Evolutionary conservation across 1,140 invertebrate genomes (phyloP).

Genomic region (Dendrolimus punctatus): DNA sequence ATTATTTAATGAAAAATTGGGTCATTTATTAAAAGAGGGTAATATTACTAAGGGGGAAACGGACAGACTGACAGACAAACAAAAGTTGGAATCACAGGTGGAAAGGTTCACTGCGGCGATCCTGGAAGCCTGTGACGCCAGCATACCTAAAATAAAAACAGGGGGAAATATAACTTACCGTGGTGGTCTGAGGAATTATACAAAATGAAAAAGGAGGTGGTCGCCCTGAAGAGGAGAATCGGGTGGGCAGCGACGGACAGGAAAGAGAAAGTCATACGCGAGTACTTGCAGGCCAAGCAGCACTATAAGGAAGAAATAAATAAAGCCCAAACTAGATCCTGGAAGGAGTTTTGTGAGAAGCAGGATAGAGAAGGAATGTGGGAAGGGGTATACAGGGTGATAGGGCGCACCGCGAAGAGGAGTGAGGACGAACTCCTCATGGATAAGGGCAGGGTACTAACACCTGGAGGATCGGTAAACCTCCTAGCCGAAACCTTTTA

Average conservation of each 20-base stretch:
- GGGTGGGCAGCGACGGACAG: constrained; percentile 6
- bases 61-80: constrained; percentile 6
- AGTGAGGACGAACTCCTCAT: constrained; percentile 7
- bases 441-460: background rate
- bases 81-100: constrained; percentile 5
- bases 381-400: constrained; percentile 5
- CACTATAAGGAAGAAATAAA: constrained; percentile 6
- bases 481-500: constrained; percentile 14
- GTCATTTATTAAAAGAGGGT: background rate
- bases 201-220: constrained; percentile 4
- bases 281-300: constrained; percentile 11
- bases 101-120: constrained; percentile 3
- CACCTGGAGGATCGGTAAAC: constrained; percentile 6
- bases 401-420: constrained; percentile 8
- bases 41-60: constrained; percentile 4
- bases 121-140: constrained; percentile 2
- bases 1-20: constrained; percentile 10
- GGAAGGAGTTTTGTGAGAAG: constrained; percentile 13
- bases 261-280: constrained; percentile 3
- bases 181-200: constrained; percentile 16
- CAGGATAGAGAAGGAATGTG: background rate
- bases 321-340: constrained; percentile 4
- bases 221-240: background rate
- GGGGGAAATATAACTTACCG: constrained; percentile 3
- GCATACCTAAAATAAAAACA: constrained; percentile 9